These are phyloP conservation scores for Willisornis vidua DNA, from an alignment of 2,113 vertebrate genomes.

Conservation along the genomic window DNA sequence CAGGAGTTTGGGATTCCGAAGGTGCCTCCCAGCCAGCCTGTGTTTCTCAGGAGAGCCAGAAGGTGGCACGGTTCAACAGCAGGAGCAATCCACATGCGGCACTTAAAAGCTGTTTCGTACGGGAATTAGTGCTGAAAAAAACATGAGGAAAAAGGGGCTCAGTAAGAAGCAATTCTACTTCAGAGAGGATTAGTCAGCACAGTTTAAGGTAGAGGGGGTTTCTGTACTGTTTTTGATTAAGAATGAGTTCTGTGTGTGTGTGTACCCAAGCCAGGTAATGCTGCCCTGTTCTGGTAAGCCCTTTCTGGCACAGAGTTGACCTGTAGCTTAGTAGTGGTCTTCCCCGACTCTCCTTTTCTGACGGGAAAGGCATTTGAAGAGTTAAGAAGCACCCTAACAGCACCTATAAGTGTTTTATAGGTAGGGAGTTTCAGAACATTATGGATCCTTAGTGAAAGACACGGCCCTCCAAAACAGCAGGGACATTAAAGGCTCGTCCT, in stretches of 20 bases:
- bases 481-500: background rate
- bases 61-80: constrained; percentile 31
- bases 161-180: background rate
- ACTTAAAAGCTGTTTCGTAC: fast-evolving
- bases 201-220: background rate
- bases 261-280: background rate
- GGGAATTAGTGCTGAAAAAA: background rate
- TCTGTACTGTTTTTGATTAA: background rate
- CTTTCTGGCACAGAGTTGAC: fast-evolving
- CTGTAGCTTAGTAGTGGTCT: background rate
- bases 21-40: background rate
- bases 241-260: background rate
- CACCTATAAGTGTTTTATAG: background rate
- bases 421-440: background rate
- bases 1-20: background rate
- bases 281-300: background rate
- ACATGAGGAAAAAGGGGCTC: background rate
- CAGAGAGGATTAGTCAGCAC: background rate
- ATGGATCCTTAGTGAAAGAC: fast-evolving
- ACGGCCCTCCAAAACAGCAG: background rate
- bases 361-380: background rate
- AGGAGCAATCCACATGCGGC: fast-evolving
- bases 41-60: background rate
- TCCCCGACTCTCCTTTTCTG: background rate
- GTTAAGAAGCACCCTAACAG: background rate